These are phyloP conservation scores for Mionectes olivaceus DNA, from an alignment of 2,797 vertebrate species.

Conservation along the genomic window DNA sequence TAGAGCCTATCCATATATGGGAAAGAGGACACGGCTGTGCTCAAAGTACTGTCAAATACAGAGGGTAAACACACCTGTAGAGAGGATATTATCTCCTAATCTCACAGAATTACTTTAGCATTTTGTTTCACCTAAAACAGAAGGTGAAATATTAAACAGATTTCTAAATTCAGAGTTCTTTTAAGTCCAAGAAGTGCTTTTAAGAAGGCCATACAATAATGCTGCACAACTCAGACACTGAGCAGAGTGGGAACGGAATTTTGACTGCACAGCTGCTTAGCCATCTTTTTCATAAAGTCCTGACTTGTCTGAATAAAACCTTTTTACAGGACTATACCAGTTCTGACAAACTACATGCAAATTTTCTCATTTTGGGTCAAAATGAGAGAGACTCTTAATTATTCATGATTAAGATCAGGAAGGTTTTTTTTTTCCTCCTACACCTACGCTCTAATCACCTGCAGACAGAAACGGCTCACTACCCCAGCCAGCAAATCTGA, in stretches of 20 bases:
- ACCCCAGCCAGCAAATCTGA: neutral
- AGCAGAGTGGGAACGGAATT: neutral
- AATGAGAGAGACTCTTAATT: conserved; percentile 9
- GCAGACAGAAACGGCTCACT: neutral
- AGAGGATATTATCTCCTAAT: neutral
- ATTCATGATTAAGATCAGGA: conserved; percentile 18
- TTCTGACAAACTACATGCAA: neutral
- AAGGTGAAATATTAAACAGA: neutral
- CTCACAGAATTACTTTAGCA: neutral
- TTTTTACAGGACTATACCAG: neutral
- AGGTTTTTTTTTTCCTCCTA: neutral
- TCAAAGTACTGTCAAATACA: neutral
- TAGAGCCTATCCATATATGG: neutral
- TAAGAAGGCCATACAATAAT: neutral
- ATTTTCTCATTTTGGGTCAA: conserved; percentile 17
- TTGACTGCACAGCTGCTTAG: neutral
- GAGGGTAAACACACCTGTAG: neutral
- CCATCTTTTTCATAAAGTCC: neutral
- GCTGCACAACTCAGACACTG: neutral
- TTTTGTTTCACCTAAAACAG: neutral
- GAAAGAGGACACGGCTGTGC: neutral
- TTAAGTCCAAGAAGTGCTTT: neutral
- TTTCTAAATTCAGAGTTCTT: neutral
- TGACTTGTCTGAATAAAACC: neutral
- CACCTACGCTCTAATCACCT: neutral